These are phyloP conservation scores for Heliconius erato DNA, from an alignment of 2,888 invertebrate genomes.

Conservation along the genomic window DNA sequence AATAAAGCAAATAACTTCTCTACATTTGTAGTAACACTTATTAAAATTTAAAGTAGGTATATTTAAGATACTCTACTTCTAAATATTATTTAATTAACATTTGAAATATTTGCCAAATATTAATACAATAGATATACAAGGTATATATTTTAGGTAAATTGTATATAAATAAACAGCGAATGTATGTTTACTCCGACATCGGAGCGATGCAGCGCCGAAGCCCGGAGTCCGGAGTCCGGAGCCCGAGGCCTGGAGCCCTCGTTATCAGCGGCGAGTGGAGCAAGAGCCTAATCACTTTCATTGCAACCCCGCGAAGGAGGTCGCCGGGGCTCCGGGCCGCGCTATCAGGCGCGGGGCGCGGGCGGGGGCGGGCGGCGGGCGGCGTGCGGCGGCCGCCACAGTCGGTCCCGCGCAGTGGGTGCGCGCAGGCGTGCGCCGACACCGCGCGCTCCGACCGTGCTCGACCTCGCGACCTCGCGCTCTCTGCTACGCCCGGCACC, in stretches of 20 bases:
- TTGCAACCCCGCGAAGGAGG: conserved; percentile 81
- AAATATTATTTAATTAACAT: neutral
- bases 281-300: conserved; percentile 82
- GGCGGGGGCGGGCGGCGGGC: conserved; percentile 56
- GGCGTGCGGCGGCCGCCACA: conserved; percentile 51
- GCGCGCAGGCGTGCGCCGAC: conserved; percentile 60
- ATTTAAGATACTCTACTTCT: neutral
- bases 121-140: neutral
- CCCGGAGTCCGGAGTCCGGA: neutral
- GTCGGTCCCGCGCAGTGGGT: conserved; percentile 59
- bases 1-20: neutral
- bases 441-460: conserved; percentile 50
- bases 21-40: too few species aligned
- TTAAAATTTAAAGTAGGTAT: neutral
- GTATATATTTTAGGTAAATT: too few species aligned
- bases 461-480: conserved; percentile 49
- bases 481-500: conserved; percentile 64
- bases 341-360: conserved; percentile 60
- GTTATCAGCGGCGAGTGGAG: conserved; percentile 82
- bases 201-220: conserved; percentile 45
- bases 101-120: neutral
- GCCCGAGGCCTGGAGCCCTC: conserved; percentile 62
- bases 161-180: neutral
- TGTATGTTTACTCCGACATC: neutral
- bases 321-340: conserved; percentile 63